Percentiles rank a stretch among this genome's conserved stretches.
These are phyloP conservation scores for Griposia aprilina DNA, from an alignment of 2,888 invertebrate genomes.

Conservation along the genomic window DNA sequence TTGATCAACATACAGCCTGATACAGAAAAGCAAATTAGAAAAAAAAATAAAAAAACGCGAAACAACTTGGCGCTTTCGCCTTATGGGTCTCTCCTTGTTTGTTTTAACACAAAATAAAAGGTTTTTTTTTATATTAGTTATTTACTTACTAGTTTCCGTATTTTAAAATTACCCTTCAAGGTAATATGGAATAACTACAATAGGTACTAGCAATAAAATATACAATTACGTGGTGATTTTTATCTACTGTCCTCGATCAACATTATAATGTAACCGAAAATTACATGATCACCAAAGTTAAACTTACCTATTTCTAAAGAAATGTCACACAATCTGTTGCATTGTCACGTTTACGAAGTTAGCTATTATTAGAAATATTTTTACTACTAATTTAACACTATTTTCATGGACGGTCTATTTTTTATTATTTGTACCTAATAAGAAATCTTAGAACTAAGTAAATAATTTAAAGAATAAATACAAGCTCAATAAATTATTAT, in stretches of 20 bases:
- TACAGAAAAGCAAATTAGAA: not conserved
- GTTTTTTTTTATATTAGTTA: not conserved
- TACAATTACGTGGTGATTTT: constrained; percentile 28
- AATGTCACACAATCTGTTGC: constrained; percentile 25
- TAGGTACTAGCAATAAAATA: constrained; percentile 47
- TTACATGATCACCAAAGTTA: constrained; percentile 19
- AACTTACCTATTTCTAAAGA: not conserved
- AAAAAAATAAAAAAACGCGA: not conserved
- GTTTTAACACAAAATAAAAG: not conserved
- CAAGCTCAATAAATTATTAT: constrained; percentile 64
- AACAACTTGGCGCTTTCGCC: not conserved
- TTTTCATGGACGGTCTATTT: constrained; percentile 35
- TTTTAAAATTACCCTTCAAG: constrained; percentile 55
- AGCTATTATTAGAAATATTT: constrained; percentile 15
- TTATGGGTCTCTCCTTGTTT: not conserved
- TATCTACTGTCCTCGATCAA: constrained; percentile 19
- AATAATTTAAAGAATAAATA: constrained; percentile 69
- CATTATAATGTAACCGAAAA: constrained; percentile 24
- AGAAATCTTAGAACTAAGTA: constrained; percentile 59
- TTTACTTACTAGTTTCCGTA: constrained; percentile 53
- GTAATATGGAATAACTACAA: constrained; percentile 61
- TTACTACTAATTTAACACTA: constrained; percentile 12
- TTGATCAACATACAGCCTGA: not conserved
- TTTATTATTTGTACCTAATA: constrained; percentile 61
- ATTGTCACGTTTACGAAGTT: constrained; percentile 39